phyloP scores from a whole-genome alignment of 2,113 vertebrate genomes.

The Callorhinus ursinus region DNA sequence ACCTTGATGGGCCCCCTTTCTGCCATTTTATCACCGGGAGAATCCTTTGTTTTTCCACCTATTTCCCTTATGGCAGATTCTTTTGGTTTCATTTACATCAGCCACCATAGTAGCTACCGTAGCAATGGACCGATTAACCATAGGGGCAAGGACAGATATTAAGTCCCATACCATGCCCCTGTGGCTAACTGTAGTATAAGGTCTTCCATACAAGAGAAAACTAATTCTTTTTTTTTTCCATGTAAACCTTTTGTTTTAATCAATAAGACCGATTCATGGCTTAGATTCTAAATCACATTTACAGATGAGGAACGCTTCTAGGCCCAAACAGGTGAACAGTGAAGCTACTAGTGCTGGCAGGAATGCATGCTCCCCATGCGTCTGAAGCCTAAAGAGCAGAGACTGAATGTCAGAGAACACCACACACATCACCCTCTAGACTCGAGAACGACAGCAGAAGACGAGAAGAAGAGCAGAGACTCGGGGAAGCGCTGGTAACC shows the following conservation, averaged over 20 bases:
- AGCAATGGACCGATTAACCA: not conserved
- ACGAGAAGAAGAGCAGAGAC: not conserved
- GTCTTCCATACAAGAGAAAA: not conserved
- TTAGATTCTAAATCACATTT: constrained; percentile 82
- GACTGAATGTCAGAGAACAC: not conserved
- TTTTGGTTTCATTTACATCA: not conserved
- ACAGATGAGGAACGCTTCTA: constrained; percentile 79
- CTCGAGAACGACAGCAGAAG: not conserved
- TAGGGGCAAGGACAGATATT: not conserved
- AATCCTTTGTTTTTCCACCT: not conserved
- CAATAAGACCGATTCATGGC: constrained; percentile 82
- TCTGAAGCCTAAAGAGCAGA: not conserved
- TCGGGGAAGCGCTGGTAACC: not conserved
- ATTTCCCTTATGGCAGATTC: not conserved
- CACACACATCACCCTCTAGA: not conserved
- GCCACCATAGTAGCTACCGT: not conserved
- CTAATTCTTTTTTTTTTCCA: not conserved
- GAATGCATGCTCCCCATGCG: constrained; percentile 49
- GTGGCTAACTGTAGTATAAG: not conserved
- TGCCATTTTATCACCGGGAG: not conserved
- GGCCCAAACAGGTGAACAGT: constrained; percentile 54
- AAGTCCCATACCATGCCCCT: not conserved
- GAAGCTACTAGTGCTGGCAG: constrained; percentile 57
- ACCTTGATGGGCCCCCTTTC: not conserved
- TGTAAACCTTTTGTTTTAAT: constrained; percentile 83